Percentiles rank a stretch among this genome's conserved stretches.
phyloP scores from a whole-genome alignment of 1,140 invertebrate genomes.

The Uloborus diversus region DNA sequence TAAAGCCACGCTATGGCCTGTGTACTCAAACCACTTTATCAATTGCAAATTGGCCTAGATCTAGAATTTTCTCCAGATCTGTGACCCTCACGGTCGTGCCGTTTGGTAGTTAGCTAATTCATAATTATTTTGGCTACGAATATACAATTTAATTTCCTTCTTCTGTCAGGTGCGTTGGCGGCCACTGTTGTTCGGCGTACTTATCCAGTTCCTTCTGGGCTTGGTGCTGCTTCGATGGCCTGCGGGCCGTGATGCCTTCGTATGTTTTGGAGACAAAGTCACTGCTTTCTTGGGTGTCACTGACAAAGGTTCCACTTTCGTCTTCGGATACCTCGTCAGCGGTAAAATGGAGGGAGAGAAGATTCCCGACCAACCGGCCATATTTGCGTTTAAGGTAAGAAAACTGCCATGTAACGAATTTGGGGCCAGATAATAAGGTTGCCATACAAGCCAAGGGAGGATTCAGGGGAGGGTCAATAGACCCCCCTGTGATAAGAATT shows the following conservation, averaged over 20 bases:
- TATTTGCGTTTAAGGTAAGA: constrained; percentile 83
- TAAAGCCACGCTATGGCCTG: not conserved
- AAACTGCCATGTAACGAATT: not conserved
- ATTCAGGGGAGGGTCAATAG: too few species aligned
- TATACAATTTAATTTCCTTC: not conserved
- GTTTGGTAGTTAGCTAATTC: too few species aligned
- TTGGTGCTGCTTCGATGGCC: constrained; percentile 86
- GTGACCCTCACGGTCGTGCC: too few species aligned
- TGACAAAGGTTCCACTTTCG: constrained; percentile 80
- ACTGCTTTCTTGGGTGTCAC: constrained; percentile 82
- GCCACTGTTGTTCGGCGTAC: constrained; percentile 80
- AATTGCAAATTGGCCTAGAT: not conserved
- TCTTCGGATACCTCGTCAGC: constrained; percentile 80
- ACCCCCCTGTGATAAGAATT: too few species aligned
- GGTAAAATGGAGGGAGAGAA: constrained; percentile 61
- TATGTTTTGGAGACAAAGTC: constrained; percentile 78
- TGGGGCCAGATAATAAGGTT: not conserved
- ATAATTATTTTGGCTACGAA: not conserved
- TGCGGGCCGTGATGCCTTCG: constrained; percentile 78
- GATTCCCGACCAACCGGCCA: constrained; percentile 56
- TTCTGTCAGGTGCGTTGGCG: constrained; percentile 75
- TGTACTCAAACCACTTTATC: not conserved
- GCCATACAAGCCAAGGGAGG: too few species aligned
- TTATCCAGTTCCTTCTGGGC: constrained; percentile 87
- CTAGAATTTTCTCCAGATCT: too few species aligned